phyloP scores from a whole-genome alignment of 2,888 invertebrate species.

The Augiades crinisus region DNA sequence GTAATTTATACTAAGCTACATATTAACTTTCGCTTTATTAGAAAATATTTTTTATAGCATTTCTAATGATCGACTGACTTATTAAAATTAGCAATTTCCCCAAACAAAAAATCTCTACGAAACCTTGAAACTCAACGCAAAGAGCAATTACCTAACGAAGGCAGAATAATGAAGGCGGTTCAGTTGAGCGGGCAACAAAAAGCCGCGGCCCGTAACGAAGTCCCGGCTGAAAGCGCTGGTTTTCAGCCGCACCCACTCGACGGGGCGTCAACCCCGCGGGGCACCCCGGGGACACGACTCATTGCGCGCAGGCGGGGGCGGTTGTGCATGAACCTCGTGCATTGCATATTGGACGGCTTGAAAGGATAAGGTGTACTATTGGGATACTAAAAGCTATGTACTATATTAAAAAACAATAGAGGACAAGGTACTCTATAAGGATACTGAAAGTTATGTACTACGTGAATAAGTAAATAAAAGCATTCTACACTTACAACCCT shows the following conservation, averaged over 20 bases:
- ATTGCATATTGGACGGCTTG: neutral
- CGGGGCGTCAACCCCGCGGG: conserved; percentile 64
- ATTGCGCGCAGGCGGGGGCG: neutral
- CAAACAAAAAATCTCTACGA: conserved; percentile 1
- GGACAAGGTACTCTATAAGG: no score
- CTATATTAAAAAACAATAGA: no score
- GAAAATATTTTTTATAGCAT: conserved; percentile 6
- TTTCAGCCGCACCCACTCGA: conserved; percentile 70
- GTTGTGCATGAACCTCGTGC: neutral
- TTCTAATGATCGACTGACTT: conserved; percentile 3
- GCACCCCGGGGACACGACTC: conserved; percentile 40
- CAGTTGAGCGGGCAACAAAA: conserved; percentile 10
- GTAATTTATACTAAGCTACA: conserved; percentile 11
- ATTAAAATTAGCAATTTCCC: no score
- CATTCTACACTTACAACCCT: no score
- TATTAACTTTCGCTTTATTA: conserved; percentile 20
- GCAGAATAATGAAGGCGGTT: conserved; percentile 16
- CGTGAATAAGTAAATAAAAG: no score
- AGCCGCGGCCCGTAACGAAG: conserved; percentile 31
- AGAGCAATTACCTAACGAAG: conserved; percentile 15
- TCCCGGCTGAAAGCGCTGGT: conserved; percentile 58
- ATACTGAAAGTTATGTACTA: no score
- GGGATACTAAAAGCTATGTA: no score
- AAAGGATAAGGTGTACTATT: no score
- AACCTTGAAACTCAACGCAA: conserved; percentile 5